These are phyloP conservation scores for Lethenteron reissneri DNA, from an alignment of 2,113 vertebrate species.

Conservation along the genomic window DNA sequence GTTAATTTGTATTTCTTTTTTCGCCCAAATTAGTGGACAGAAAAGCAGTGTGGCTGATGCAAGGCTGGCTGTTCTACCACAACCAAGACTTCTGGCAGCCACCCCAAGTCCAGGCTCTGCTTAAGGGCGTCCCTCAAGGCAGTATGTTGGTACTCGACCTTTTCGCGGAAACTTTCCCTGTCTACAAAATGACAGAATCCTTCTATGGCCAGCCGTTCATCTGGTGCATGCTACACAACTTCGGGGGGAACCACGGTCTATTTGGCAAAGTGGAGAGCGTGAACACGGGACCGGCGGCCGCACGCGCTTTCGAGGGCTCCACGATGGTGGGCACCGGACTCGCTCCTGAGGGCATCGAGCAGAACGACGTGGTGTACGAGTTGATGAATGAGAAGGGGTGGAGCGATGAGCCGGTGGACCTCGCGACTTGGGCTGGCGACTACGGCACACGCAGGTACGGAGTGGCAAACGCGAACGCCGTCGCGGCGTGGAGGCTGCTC, in stretches of 20 bases:
- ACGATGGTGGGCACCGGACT: conserved; percentile 66
- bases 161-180: conserved; percentile 54
- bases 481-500: conserved; percentile 42
- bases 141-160: conserved; percentile 70
- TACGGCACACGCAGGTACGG: conserved; percentile 55
- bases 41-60: conserved; percentile 66
- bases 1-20: too few species aligned
- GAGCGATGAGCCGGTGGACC: conserved; percentile 46
- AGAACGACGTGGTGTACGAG: conserved; percentile 70
- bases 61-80: conserved; percentile 77
- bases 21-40: conserved; percentile 38
- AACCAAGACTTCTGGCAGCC: conserved; percentile 57
- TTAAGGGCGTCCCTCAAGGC: conserved; percentile 49
- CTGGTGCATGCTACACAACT: conserved; percentile 98
- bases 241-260: conserved; percentile 72
- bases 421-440: conserved; percentile 38
- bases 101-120: conserved; percentile 43
- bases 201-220: conserved; percentile 93
- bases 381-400: conserved; percentile 80
- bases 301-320: conserved; percentile 53
- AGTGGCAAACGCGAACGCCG: conserved; percentile 13
- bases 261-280: conserved; percentile 56
- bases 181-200: conserved; percentile 48
- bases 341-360: conserved; percentile 68
- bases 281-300: conserved; percentile 44